These are phyloP conservation scores for Pipistrellus pipistrellus DNA, from an alignment of 2,797 vertebrate species.

Conservation along the genomic window DNA sequence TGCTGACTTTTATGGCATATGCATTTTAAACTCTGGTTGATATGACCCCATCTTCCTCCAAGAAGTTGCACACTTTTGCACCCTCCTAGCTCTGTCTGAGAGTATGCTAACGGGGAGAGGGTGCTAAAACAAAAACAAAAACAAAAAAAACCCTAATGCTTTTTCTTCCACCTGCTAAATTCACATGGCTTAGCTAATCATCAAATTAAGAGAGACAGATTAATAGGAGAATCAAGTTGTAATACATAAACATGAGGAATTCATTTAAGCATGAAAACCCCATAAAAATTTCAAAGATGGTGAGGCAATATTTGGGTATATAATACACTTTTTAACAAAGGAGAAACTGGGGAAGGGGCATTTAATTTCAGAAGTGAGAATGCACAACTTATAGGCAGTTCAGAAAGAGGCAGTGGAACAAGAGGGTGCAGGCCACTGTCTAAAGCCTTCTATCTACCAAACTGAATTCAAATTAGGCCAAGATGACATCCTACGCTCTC, in stretches of 20 bases:
- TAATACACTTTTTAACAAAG: background rate
- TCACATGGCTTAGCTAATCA: background rate
- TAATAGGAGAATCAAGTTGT: background rate
- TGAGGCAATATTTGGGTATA: background rate
- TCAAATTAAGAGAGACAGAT: background rate
- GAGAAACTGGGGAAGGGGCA: background rate
- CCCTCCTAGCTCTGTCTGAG: background rate
- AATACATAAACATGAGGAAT: background rate
- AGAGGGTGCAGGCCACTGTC: background rate
- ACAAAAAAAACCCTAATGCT: background rate
- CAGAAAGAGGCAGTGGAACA: background rate
- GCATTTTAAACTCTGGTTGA: background rate
- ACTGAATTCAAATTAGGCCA: background rate
- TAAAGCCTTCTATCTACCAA: background rate
- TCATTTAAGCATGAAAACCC: background rate
- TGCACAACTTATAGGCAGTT: background rate
- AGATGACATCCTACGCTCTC: background rate
- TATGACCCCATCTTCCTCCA: background rate
- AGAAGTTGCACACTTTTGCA: background rate
- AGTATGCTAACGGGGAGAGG: background rate
- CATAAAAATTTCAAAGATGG: background rate
- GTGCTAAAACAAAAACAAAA: too few species aligned
- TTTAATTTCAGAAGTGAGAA: background rate
- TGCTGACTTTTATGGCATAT: background rate
- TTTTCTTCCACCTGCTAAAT: background rate